These are phyloP conservation scores for Copidosoma floridanum DNA, from an alignment of 1,140 invertebrate genomes.

Conservation along the genomic window DNA sequence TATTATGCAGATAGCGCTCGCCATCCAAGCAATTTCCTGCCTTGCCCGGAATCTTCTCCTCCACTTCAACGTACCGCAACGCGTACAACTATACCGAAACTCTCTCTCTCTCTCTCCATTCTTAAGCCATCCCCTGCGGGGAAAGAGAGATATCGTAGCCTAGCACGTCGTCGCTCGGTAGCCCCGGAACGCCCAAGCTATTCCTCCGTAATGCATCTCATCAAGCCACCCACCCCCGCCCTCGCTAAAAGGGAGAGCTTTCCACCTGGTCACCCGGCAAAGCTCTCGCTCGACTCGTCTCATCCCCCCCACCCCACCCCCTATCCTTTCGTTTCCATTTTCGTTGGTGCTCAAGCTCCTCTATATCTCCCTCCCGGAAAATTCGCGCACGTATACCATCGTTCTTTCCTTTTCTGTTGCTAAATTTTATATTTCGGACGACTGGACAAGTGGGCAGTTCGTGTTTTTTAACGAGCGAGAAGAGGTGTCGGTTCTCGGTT, in stretches of 20 bases:
- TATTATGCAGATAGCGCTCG: conserved; percentile 17
- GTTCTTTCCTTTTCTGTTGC: too few relatives aligned
- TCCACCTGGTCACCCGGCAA: conserved; percentile 43
- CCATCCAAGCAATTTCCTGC: conserved; percentile 19
- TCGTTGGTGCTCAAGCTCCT: conserved; percentile 28
- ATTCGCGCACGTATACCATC: conserved; percentile 30
- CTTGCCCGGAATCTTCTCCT: background rate
- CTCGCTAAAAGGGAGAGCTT: conserved; percentile 33
- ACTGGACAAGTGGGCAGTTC: too few relatives aligned
- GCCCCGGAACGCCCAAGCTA: conserved; percentile 4
- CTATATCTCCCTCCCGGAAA: conserved; percentile 17
- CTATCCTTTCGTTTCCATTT: conserved; percentile 24
- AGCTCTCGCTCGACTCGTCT: background rate
- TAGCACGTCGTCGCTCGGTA: conserved; percentile 16
- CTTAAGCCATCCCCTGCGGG: background rate
- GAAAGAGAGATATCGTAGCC: background rate
- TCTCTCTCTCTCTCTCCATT: too few relatives aligned
- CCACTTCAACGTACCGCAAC: conserved; percentile 9
- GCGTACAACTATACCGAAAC: too few relatives aligned
- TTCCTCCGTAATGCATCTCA: conserved; percentile 41
- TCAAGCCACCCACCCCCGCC: conserved; percentile 34
- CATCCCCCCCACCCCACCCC: background rate
- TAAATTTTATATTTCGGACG: too few relatives aligned
- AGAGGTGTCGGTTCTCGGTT: too few relatives aligned
- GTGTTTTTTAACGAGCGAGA: too few relatives aligned